Evolutionary conservation across 2,797 vertebrate species (phyloP).

Genomic region (Lepus oiostolus): DNA sequence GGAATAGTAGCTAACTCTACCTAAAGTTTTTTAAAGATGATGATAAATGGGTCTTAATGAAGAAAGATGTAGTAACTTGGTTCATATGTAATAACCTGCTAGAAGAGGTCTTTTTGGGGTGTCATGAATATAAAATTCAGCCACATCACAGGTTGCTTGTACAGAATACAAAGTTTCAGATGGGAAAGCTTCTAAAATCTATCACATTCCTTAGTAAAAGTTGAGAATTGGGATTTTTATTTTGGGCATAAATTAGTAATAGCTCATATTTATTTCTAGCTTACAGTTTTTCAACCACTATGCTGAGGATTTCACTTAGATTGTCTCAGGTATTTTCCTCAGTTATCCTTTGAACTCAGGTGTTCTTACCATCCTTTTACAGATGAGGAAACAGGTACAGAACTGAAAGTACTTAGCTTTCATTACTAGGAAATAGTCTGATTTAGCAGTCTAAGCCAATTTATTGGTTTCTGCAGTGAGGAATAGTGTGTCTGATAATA

Average conservation of each 20-base stretch:
- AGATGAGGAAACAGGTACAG: constrained; percentile 36
- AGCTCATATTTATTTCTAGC: constrained; percentile 50
- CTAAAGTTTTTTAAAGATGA: neutral
- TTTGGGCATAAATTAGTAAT: constrained; percentile 51
- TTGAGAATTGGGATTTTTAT: neutral
- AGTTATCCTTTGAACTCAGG: neutral
- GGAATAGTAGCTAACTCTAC: neutral
- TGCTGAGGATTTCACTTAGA: neutral
- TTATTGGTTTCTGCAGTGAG: constrained; percentile 22
- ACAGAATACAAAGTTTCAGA: constrained; percentile 1
- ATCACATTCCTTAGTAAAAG: neutral
- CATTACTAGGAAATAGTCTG: neutral
- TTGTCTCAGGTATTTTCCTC: neutral
- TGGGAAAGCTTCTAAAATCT: constrained; percentile 40
- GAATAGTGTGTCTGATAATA: constrained; percentile 7
- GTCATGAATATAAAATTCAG: neutral
- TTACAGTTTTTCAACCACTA: neutral
- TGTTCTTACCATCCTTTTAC: constrained; percentile 38
- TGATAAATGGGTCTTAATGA: neutral
- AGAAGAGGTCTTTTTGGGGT: neutral
- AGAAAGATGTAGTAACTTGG: neutral
- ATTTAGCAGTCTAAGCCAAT: neutral
- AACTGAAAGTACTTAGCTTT: constrained; percentile 21
- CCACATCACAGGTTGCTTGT: neutral
- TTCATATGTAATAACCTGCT: neutral